These are phyloP conservation scores for Eupithecia exiguata DNA, from an alignment of 2,888 invertebrate species.

Conservation along the genomic window DNA sequence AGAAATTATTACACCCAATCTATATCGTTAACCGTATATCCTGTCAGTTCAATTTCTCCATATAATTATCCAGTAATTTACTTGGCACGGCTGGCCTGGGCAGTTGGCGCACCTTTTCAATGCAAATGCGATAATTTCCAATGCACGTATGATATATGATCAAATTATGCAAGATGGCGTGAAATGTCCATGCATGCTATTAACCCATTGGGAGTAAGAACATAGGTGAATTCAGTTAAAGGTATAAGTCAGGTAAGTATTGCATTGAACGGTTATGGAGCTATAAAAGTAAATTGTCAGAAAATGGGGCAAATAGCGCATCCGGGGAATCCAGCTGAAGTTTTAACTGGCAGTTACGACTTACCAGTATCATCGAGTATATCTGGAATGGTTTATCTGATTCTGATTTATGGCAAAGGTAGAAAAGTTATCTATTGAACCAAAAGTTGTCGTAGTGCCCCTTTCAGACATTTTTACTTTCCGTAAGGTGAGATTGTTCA, in stretches of 20 bases:
- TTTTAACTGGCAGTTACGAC: conserved; percentile 8
- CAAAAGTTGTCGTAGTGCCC: neutral
- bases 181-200: conserved; percentile 8
- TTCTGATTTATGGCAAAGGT: neutral
- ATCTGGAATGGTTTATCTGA: neutral
- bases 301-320: conserved; percentile 11
- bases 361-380: neutral
- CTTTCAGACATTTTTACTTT: too few species aligned
- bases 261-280: conserved; percentile 13
- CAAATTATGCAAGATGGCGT: conserved; percentile 20
- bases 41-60: neutral
- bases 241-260: conserved; percentile 5
- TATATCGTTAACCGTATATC: neutral
- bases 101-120: conserved; percentile 20
- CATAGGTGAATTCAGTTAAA: neutral
- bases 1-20: neutral
- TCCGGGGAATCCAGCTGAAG: conserved; percentile 8
- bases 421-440: neutral
- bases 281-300: conserved; percentile 7
- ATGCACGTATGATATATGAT: conserved; percentile 19
- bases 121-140: conserved; percentile 32
- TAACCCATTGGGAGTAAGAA: neutral
- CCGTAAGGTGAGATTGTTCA: too few species aligned
- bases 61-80: neutral
- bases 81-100: neutral